phyloP scores from a whole-genome alignment of 2,113 vertebrate genomes.

The Menura novaehollandiae region DNA sequence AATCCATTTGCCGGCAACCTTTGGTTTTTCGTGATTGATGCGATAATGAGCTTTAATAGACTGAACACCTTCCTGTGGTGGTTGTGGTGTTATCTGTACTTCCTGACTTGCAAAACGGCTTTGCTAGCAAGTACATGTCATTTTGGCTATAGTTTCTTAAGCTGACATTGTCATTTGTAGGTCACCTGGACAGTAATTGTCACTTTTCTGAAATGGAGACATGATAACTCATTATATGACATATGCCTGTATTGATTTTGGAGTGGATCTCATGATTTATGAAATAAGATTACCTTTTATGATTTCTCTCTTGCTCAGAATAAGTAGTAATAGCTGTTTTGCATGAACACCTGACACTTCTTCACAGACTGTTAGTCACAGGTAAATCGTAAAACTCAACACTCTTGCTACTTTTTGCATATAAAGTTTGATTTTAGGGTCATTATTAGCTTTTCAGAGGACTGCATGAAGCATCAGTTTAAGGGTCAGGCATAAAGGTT shows the following conservation, averaged over 20 bases:
- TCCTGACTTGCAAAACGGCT: background rate
- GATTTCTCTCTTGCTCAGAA: background rate
- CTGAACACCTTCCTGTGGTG: background rate
- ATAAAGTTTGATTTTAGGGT: background rate
- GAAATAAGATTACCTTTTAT: background rate
- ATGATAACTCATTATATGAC: background rate
- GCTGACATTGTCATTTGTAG: background rate
- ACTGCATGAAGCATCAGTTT: background rate
- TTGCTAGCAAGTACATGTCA: background rate
- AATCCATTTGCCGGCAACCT: background rate
- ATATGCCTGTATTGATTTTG: background rate
- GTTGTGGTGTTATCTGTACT: background rate
- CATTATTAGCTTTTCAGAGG: background rate
- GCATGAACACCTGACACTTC: background rate
- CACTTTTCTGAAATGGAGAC: background rate
- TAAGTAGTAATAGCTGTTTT: background rate
- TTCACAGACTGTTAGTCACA: background rate
- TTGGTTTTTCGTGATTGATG: background rate
- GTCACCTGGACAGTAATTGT: background rate
- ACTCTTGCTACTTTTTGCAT: background rate
- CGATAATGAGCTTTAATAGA: background rate
- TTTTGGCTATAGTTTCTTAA: background rate
- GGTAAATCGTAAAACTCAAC: background rate
- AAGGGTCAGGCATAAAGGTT: background rate
- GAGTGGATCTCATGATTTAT: background rate